phyloP scores from a whole-genome alignment of 2,888 invertebrate species.

The Orchesella flavescens region DNA sequence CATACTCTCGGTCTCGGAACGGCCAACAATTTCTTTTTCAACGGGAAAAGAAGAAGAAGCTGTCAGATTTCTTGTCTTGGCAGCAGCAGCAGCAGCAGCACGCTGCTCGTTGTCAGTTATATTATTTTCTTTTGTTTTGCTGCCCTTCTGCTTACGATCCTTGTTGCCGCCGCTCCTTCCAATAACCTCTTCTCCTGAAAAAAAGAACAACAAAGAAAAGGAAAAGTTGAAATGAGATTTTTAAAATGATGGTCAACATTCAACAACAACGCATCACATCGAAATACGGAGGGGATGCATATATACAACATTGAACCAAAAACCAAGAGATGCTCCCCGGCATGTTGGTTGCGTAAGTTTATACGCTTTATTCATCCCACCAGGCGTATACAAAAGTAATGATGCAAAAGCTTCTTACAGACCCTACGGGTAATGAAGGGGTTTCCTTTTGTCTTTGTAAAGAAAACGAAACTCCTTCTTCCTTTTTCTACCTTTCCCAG shows the following conservation, averaged over 20 bases:
- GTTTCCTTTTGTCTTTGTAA: conserved; percentile 4
- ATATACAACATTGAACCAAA: too few species aligned
- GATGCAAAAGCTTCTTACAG: too few species aligned
- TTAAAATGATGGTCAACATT: conserved; percentile 26
- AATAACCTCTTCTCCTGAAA: conserved; percentile 42
- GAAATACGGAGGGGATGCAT: background rate
- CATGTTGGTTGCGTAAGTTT: too few species aligned
- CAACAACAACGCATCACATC: background rate
- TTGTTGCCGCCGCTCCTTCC: background rate
- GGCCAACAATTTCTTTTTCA: background rate
- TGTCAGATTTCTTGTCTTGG: conserved; percentile 58
- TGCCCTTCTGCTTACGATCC: conserved; percentile 15
- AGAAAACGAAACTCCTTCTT: background rate
- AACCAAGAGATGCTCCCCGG: too few species aligned
- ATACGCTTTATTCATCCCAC: too few species aligned
- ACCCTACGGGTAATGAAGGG: conserved; percentile 5
- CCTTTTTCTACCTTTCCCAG: background rate
- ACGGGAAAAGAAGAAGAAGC: conserved; percentile 1
- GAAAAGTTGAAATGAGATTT: background rate
- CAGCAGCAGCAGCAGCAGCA: background rate
- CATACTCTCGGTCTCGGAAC: conserved; percentile 6
- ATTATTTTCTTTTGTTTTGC: conserved; percentile 13
- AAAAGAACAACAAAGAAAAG: conserved; percentile 43
- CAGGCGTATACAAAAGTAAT: too few species aligned
- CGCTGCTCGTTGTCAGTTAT: conserved; percentile 37